Evolutionary conservation across 2,113 vertebrate genomes (phyloP).

Genomic region (Corythornis madagascariensis): DNA sequence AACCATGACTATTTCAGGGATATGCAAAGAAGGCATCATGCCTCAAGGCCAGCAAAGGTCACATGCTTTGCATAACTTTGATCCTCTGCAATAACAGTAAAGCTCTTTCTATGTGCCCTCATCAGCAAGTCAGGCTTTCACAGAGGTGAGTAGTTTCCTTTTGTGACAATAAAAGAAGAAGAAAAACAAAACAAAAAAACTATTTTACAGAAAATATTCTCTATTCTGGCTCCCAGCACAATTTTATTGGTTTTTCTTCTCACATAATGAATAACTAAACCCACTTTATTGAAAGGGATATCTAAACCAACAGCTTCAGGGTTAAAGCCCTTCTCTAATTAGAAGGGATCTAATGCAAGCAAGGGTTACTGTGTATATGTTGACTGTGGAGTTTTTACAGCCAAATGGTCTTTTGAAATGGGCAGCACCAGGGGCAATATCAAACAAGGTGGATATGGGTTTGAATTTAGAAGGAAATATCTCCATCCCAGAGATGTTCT

Average conservation of each 20-base stretch:
- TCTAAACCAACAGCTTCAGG: background rate
- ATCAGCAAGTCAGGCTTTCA: background rate
- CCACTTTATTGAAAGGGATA: constrained; percentile 32
- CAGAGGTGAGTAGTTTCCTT: background rate
- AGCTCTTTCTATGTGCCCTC: background rate
- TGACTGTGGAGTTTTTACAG: constrained; percentile 38
- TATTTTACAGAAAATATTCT: constrained; percentile 9
- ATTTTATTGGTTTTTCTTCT: constrained; percentile 43
- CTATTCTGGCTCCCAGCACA: constrained; percentile 13
- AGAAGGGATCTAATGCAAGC: background rate
- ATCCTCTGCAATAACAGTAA: background rate
- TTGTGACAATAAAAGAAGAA: background rate
- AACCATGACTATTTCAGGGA: constrained; percentile 74
- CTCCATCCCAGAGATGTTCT: background rate
- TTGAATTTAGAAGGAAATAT: background rate
- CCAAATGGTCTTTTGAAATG: background rate
- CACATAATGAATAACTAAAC: constrained; percentile 33
- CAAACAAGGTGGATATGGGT: background rate
- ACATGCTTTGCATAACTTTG: constrained; percentile 44
- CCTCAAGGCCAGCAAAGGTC: constrained; percentile 66
- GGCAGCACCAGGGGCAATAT: background rate
- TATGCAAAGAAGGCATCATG: constrained; percentile 68
- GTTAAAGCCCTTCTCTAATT: constrained; percentile 21
- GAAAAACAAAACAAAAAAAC: background rate
- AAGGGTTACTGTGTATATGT: background rate